Base-by-base conservation (phyloP, 2,113 vertebrate genomes). In the Eptesicus fuscus region DNA sequence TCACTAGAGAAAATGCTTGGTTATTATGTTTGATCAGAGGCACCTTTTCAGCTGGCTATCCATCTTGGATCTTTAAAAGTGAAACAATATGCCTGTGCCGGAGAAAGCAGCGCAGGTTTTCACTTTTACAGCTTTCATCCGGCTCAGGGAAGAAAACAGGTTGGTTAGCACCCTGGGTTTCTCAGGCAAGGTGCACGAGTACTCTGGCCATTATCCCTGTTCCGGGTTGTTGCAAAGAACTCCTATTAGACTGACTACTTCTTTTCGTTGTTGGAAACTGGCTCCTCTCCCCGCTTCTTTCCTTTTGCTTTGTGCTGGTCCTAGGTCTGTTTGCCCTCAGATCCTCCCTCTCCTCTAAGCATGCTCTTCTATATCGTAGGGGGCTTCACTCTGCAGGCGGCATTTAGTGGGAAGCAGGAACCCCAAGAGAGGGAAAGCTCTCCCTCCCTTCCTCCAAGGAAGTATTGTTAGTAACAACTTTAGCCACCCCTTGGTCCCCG, bases 21-120 rank as follows among this genome's bases (percentile, higher is more conserved):
- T 80, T 90, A 77, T 85, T 97, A 77, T 95, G 84, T 96, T 96
- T 69, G 69, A 88, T 70, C 83, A 51, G 69, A 76, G 65, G n/a
- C 70, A 67, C 23, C 89, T 97, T 94, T 94, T 96, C 53, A 95
- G 18, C 91, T 86, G 93, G 9, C 79, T 89, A 42, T 87, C 69
- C 88, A 17, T 83, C 42, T 91, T 93, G 73, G 22, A 49, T 85
- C 79, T 96, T 96, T 86, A 91, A 83, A 91, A 95, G 7, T 16
- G 51, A 76, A 93, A 83, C 59, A 89, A 37, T 89, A 74, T 4
- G 11, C 14, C 28, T 63, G n/a, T 94, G 83, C 49, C 74, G 76
- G 42, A 86, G 70, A 88, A 87, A 93, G n/a, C 65, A 71, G 65
- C 63, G 80, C 51, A 13, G 17, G 65, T 63, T 77, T 51, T 42